Percentiles rank a stretch among this genome's conserved stretches.
These are phyloP conservation scores for Orchesellides sinensis DNA, from an alignment of 2,888 invertebrate genomes.

Conservation along the genomic window DNA sequence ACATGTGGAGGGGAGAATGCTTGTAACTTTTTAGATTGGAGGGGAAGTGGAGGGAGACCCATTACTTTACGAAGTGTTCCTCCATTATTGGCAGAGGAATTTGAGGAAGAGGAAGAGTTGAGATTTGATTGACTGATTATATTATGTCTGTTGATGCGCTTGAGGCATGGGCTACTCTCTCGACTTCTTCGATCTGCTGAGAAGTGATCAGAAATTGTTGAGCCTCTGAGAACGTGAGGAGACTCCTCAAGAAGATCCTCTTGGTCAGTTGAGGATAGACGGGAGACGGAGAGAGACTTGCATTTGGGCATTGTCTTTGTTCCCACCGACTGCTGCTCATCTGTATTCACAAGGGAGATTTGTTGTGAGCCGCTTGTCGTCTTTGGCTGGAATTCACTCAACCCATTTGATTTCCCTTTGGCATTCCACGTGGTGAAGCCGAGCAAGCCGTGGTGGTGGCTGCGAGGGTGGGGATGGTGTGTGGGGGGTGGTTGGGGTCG, in stretches of 20 bases:
- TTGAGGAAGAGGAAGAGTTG: not conserved
- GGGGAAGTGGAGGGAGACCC: slow-evolving; percentile 72
- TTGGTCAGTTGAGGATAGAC: not conserved
- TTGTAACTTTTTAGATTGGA: slow-evolving; percentile 56
- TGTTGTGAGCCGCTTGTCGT: slow-evolving; percentile 14
- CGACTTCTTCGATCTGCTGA: slow-evolving; percentile 58
- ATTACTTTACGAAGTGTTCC: slow-evolving; percentile 56
- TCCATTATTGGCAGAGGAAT: not conserved
- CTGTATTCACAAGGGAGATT: not conserved
- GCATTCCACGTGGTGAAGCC: too few species aligned
- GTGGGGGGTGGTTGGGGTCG: not conserved
- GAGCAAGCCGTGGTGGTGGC: slow-evolving; percentile 16
- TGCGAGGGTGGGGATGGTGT: not conserved
- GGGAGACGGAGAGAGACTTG: slow-evolving; percentile 24
- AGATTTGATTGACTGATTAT: slow-evolving; percentile 23
- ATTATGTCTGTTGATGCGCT: slow-evolving; percentile 69
- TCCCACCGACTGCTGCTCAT: too few species aligned
- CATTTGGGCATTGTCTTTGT: too few species aligned
- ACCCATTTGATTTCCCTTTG: slow-evolving; percentile 35
- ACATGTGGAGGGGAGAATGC: slow-evolving; percentile 39
- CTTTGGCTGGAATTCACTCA: slow-evolving; percentile 71
- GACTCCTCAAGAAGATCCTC: not conserved
- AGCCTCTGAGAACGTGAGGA: not conserved
- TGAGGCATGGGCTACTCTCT: slow-evolving; percentile 72
- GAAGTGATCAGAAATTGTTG: not conserved